These are phyloP conservation scores for Hemicordylus capensis DNA, from an alignment of 2,113 vertebrate species.

Conservation along the genomic window DNA sequence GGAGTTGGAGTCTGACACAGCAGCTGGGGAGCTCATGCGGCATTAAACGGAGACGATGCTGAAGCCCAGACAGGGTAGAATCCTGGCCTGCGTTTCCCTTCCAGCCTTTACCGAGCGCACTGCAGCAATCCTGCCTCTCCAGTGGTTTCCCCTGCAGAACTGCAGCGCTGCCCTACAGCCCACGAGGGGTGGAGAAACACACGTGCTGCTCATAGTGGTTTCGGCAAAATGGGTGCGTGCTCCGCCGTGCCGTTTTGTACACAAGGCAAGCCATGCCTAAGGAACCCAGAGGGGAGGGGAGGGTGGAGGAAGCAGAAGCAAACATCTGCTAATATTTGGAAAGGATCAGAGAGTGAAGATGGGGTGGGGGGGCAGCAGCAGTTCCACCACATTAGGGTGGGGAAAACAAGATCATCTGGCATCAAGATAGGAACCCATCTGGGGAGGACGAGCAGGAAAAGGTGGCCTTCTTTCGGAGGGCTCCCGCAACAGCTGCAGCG, in stretches of 20 bases:
- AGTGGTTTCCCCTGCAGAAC: background rate
- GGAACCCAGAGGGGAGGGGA: background rate
- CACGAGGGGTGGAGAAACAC: background rate
- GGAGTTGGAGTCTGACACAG: no score
- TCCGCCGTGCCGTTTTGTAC: background rate
- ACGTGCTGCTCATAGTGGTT: background rate
- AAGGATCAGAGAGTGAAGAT: background rate
- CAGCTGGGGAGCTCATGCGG: no score
- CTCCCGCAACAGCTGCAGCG: no score
- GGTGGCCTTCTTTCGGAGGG: no score
- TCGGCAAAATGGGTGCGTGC: background rate
- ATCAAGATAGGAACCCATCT: rapidly evolving
- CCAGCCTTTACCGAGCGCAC: background rate
- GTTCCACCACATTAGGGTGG: background rate
- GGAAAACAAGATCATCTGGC: background rate
- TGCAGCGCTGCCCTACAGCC: background rate
- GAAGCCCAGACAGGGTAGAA: background rate
- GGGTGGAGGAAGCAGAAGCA: background rate
- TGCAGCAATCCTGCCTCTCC: background rate
- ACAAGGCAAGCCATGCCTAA: background rate
- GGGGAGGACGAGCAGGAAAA: rapidly evolving
- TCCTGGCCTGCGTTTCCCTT: background rate
- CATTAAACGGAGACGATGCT: no score
- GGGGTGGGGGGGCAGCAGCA: no score
- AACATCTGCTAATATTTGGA: background rate